Evolutionary conservation across 2,888 invertebrate species (phyloP).

Genomic region (Leptinotarsa tumamoca): DNA sequence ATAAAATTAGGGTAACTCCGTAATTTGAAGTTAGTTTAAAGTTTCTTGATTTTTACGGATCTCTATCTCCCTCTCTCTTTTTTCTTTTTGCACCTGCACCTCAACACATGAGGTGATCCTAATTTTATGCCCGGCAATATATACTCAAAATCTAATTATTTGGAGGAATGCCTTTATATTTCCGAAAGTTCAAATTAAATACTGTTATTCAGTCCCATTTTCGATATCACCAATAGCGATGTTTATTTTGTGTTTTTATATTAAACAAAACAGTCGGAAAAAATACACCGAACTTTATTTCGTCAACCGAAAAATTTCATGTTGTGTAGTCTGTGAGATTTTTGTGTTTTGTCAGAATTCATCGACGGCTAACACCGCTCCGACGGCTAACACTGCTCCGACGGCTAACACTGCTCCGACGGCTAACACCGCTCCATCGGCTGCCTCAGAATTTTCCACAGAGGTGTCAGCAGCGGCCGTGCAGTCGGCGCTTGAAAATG

Average conservation of each 20-base stretch:
- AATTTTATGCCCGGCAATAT: no score
- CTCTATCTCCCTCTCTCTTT: no score
- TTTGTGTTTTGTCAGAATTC: conserved; percentile 41
- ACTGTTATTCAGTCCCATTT: neutral
- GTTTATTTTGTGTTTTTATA: no score
- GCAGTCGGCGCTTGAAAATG: conserved; percentile 53
- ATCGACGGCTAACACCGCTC: conserved; percentile 29
- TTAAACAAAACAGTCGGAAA: no score
- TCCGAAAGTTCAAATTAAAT: neutral
- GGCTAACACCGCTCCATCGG: conserved; percentile 35
- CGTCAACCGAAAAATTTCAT: neutral
- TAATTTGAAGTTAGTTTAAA: no score
- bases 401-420: conserved; percentile 2
- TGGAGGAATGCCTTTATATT: no score
- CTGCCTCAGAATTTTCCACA: conserved; percentile 40
- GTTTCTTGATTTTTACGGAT: no score
- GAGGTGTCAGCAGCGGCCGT: conserved; percentile 53
- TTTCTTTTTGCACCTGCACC: no score
- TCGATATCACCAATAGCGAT: neutral
- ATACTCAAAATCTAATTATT: no score
- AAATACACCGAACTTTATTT: neutral
- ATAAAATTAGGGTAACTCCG: no score
- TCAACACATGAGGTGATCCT: no score
- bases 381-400: conserved; percentile 39
- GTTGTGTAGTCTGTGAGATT: conserved; percentile 6